phyloP scores from a whole-genome alignment of 1,140 invertebrate genomes.

The Augochlora pura region DNA sequence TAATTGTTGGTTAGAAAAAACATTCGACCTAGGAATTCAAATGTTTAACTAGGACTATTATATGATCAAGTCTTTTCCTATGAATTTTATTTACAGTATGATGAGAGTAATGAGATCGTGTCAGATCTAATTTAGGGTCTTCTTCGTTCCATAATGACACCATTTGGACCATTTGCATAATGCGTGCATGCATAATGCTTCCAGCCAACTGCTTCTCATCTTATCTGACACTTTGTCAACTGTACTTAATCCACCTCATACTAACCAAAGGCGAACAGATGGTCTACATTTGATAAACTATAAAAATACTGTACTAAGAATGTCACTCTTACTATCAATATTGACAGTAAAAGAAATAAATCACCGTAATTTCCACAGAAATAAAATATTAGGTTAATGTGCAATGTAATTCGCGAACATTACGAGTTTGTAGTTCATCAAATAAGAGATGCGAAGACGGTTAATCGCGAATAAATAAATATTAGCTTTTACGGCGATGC shows the following conservation, averaged over 20 bases:
- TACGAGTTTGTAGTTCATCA: too few relatives aligned
- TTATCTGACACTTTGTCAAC: background rate
- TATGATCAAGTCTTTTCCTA: too few relatives aligned
- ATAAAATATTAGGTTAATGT: background rate
- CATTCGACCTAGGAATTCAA: too few relatives aligned
- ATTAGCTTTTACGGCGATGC: constrained; percentile 8
- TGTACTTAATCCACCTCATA: background rate
- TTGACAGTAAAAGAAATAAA: background rate
- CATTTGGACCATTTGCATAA: constrained; percentile 12
- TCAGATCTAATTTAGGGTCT: too few relatives aligned
- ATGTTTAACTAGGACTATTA: too few relatives aligned
- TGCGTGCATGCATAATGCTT: background rate
- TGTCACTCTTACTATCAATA: background rate
- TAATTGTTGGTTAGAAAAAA: too few relatives aligned
- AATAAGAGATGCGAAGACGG: too few relatives aligned
- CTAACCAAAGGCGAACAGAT: background rate
- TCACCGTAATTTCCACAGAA: too few relatives aligned
- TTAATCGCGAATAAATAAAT: background rate
- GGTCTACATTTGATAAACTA: background rate
- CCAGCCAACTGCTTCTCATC: constrained; percentile 9
- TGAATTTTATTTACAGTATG: too few relatives aligned
- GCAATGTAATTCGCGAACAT: too few relatives aligned
- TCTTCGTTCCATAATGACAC: background rate
- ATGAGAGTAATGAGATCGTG: too few relatives aligned
- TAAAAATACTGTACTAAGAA: background rate